A percentile compares a stretch with the other conserved stretches of the same genome.
Evolutionary conservation across 2,888 invertebrate species (phyloP).

Genomic region (Meliscaeva auricollis): DNA sequence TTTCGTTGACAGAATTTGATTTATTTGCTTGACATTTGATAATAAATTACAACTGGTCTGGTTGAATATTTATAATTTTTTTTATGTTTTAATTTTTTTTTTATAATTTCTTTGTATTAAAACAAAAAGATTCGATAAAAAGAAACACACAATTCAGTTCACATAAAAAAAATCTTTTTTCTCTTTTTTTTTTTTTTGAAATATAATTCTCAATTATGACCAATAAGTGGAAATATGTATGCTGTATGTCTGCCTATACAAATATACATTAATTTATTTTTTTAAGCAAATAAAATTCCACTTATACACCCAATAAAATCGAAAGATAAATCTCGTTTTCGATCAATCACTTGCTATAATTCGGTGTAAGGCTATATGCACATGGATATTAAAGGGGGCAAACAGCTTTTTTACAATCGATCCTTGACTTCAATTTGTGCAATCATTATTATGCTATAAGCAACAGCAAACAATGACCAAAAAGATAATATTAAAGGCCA

Average conservation of each 20-base stretch:
- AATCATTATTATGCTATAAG: conserved; percentile 27
- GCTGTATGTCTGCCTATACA: neutral
- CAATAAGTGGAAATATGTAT: conserved; percentile 61
- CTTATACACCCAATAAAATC: conserved; percentile 74
- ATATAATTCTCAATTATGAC: conserved; percentile 58
- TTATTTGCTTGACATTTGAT: conserved; percentile 62
- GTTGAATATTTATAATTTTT: conserved; percentile 37
- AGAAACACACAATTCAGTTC: conserved; percentile 2
- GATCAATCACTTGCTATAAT: conserved; percentile 68
- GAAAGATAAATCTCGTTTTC: conserved; percentile 53
- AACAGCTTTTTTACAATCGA: conserved; percentile 36
- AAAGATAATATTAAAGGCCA: conserved; percentile 62
- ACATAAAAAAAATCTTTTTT: too few species aligned
- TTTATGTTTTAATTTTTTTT: neutral
- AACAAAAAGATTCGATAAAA: neutral
- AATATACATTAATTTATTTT: neutral
- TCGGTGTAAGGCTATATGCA: conserved; percentile 36
- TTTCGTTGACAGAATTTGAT: conserved; percentile 69
- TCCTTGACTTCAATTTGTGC: conserved; percentile 64
- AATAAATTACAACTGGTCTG: conserved; percentile 67
- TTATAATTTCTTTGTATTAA: conserved; percentile 17
- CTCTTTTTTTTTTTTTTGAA: neutral
- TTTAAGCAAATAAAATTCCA: conserved; percentile 60
- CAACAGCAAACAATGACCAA: conserved; percentile 69
- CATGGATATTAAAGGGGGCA: conserved; percentile 38